Base-by-base conservation (phyloP, 2,888 invertebrate genomes). In the Dicyrtoma fusca region DNA sequence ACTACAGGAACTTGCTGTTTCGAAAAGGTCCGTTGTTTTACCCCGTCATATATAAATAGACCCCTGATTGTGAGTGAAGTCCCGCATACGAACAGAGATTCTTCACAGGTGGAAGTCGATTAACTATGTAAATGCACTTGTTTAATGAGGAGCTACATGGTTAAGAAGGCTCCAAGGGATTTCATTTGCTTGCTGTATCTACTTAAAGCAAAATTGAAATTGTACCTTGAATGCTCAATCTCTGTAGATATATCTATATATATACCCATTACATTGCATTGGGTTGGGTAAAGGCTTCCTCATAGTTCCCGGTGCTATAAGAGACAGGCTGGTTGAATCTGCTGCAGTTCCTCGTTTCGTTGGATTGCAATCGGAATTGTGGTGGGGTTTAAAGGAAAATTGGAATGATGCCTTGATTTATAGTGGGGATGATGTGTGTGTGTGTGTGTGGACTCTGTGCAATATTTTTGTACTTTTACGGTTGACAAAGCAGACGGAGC, bases 381-480 rank as follows among this genome's bases (percentile, higher is more conserved):
- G 19, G 19, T 53, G 53, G 19, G 21, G 23, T 8, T 4, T 53
- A 23, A n/a, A 8, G 21, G 17, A 53, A 14, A 19, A 19, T 10
- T 51, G 51, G 51, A 14, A 10, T 6, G 51, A 6, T 14, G 51
- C 6, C 4, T 53, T n/a, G 26, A 23, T 53, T 53, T 34, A 51
- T 53, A 51, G 65, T 65, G 65, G 34, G 51, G 51, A 51, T 65
- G 65, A 65, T 65, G n/a, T n/a, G n/a, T n/a, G 26, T 65, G 53
- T 65, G 65, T n/a, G n/a, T n/a, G n/a, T n/a, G n/a, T n/a, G n/a
- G n/a, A n/a, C n/a, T 8, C 34, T 34, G 34, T 34, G 65, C 51
- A 66, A 66, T 66, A 66, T 66, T 66, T 49, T 53, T 66, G 66
- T 66, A 19, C 66, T 66, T 34, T 66, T 66, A 34, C 34, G 66